A percentile compares a stretch with the other conserved stretches of the same genome.
Evolutionary conservation across 1,140 invertebrate species (phyloP).

Genomic region (Drosophila orena): DNA sequence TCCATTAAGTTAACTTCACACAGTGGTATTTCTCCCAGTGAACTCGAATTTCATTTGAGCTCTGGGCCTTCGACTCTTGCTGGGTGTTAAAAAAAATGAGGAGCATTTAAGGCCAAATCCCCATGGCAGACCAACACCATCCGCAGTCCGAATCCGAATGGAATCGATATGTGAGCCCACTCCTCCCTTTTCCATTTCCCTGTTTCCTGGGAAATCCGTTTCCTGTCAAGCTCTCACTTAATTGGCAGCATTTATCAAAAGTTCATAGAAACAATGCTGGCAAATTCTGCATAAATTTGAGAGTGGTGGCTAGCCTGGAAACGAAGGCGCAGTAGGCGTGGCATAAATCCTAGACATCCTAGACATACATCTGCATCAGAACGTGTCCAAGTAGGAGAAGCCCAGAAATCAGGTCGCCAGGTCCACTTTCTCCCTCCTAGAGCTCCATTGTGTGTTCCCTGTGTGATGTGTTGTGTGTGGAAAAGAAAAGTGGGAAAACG

Average conservation of each 20-base stretch:
- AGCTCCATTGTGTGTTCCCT: slow-evolving; percentile 51
- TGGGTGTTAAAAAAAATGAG: slow-evolving; percentile 63
- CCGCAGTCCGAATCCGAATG: slow-evolving; percentile 32
- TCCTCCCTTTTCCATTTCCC: background rate
- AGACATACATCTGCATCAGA: slow-evolving; percentile 26
- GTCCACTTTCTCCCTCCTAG: slow-evolving; percentile 47
- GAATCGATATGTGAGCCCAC: slow-evolving; percentile 36
- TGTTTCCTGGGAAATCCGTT: slow-evolving; percentile 19
- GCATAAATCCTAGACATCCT: slow-evolving; percentile 12
- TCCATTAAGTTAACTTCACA: background rate
- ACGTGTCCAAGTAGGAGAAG: slow-evolving; percentile 52
- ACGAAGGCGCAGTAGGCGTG: background rate
- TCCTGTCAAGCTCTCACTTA: slow-evolving; percentile 31
- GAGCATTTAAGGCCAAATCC: slow-evolving; percentile 56
- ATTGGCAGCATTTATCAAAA: slow-evolving; percentile 60
- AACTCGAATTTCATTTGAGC: slow-evolving; percentile 43
- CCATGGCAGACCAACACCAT: slow-evolving; percentile 29
- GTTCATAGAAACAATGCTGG: slow-evolving; percentile 8
- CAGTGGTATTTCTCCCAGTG: background rate
- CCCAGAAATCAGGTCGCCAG: slow-evolving; percentile 55
- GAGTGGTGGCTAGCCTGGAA: background rate
- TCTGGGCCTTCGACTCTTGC: slow-evolving; percentile 49
- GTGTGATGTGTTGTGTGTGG: slow-evolving; percentile 28
- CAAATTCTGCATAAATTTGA: slow-evolving; percentile 27
- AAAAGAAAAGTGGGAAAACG: slow-evolving; percentile 1